Evolutionary conservation across 92 coral and sea anemone genomes (phyloP).

Genomic region (Epizoanthus ramosus): DNA sequence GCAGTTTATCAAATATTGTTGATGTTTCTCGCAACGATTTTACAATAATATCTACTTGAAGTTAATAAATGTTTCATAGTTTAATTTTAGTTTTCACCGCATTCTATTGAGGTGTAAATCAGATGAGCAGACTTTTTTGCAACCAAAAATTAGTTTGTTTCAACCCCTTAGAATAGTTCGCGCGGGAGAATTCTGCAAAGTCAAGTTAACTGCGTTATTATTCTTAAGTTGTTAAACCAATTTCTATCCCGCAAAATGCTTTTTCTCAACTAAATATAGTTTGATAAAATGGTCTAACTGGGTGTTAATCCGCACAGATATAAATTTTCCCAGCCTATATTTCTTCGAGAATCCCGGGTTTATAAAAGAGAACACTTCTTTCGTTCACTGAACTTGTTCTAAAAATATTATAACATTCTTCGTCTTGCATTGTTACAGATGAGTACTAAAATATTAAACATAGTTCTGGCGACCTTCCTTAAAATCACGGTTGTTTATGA

Average conservation of each 20-base stretch:
- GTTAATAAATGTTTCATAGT: slow-evolving; percentile 57
- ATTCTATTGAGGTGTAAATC: slow-evolving; percentile 40
- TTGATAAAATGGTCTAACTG: not conserved
- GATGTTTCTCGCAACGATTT: slow-evolving; percentile 40
- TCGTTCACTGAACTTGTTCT: not conserved
- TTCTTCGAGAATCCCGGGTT: not conserved
- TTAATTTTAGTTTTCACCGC: slow-evolving; percentile 58
- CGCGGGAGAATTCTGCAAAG: not conserved
- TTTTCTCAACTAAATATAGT: not conserved
- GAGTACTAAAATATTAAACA: slow-evolving; percentile 1
- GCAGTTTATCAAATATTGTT: slow-evolving; percentile 42
- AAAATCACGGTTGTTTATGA: slow-evolving; percentile 25
- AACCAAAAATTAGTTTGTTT: slow-evolving; percentile 31
- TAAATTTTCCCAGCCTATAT: not conserved
- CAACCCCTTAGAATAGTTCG: not conserved
- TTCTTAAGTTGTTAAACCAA: not conserved
- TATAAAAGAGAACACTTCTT: not conserved
- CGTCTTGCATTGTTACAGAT: not conserved
- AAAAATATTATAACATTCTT: not conserved
- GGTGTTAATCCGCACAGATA: not conserved
- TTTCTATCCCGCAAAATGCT: not conserved
- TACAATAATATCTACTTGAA: slow-evolving; percentile 51
- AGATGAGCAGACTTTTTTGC: slow-evolving; percentile 35
- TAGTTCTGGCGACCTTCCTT: slow-evolving; percentile 28
- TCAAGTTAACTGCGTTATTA: not conserved